A percentile compares a stretch with the other conserved stretches of the same genome.
phyloP scores from a whole-genome alignment of 1,140 invertebrate species.

The Teleopsis dalmanni region DNA sequence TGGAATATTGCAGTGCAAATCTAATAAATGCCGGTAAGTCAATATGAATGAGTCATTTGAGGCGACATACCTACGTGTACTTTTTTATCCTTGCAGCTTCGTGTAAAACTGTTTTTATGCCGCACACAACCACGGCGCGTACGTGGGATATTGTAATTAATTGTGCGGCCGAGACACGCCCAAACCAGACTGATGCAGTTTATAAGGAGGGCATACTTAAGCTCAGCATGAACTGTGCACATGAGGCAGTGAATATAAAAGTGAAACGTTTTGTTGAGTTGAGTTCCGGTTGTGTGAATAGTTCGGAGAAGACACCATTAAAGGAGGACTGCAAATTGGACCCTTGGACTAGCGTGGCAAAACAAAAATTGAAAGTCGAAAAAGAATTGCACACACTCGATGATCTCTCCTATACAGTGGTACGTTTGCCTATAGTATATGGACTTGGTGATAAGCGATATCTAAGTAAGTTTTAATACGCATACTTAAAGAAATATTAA shows the following conservation, averaged over 20 bases:
- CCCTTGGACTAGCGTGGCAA: slow-evolving; percentile 76
- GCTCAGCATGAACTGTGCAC: slow-evolving; percentile 74
- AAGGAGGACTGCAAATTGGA: slow-evolving; percentile 68
- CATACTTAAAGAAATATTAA: not conserved
- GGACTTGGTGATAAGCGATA: slow-evolving; percentile 74
- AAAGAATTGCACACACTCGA: slow-evolving; percentile 57
- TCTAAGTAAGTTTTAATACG: slow-evolving; percentile 56
- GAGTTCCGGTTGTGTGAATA: slow-evolving; percentile 73
- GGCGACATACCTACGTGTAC: not conserved
- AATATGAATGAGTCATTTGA: not conserved
- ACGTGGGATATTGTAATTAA: slow-evolving; percentile 77
- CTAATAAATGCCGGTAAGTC: slow-evolving; percentile 77
- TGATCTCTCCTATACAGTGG: slow-evolving; percentile 66
- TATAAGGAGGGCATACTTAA: slow-evolving; percentile 84
- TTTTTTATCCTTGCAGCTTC: slow-evolving; percentile 52
- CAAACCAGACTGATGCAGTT: slow-evolving; percentile 77
- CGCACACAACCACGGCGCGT: slow-evolving; percentile 45
- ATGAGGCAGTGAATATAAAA: slow-evolving; percentile 60
- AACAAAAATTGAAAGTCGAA: slow-evolving; percentile 79
- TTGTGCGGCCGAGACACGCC: slow-evolving; percentile 83
- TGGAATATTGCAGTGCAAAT: slow-evolving; percentile 88
- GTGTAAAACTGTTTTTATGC: slow-evolving; percentile 66
- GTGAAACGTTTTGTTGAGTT: slow-evolving; percentile 73
- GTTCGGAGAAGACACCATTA: slow-evolving; percentile 67
- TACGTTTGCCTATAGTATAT: slow-evolving; percentile 81